Conservation (phyloP, 2,113 vertebrate species). For the Poeciliopsis retropinna region DNA sequence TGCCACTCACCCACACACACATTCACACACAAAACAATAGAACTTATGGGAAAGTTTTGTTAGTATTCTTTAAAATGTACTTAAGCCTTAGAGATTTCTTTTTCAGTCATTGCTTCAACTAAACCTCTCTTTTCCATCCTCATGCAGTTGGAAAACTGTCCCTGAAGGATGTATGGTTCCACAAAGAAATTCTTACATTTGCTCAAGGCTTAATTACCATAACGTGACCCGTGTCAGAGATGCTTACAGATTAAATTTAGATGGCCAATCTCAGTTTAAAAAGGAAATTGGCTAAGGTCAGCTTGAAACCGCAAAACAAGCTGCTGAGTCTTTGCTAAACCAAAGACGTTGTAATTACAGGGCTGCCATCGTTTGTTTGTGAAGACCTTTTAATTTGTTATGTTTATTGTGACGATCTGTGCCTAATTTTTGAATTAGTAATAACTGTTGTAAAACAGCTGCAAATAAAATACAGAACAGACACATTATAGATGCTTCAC, state of each 20-base stretch:
- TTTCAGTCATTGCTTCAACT: background rate
- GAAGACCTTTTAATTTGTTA: background rate
- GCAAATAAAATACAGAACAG: too few relatives aligned
- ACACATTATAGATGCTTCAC: too few relatives aligned
- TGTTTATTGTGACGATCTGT: background rate
- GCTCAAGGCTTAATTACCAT: constrained; percentile 13
- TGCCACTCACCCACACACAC: constrained; percentile 18
- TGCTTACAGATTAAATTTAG: constrained; percentile 19
- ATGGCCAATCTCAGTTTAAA: constrained; percentile 19
- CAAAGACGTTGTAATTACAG: constrained; percentile 1
- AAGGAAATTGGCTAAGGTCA: constrained; percentile 5
- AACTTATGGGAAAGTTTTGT: background rate
- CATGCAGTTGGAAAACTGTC: background rate
- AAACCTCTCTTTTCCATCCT: background rate
- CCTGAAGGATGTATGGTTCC: background rate
- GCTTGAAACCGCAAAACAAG: constrained; percentile 27
- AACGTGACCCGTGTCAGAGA: constrained; percentile 25
- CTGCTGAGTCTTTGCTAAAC: background rate
- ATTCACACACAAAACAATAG: background rate
- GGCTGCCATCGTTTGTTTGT: constrained; percentile 4
- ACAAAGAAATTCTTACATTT: constrained; percentile 7
- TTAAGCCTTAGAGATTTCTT: background rate
- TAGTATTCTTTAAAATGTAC: constrained; percentile 5
- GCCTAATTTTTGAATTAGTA: background rate
- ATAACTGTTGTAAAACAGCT: background rate